These are phyloP conservation scores for Chrysina gloriosa DNA, from an alignment of 2,888 invertebrate species.

Conservation along the genomic window DNA sequence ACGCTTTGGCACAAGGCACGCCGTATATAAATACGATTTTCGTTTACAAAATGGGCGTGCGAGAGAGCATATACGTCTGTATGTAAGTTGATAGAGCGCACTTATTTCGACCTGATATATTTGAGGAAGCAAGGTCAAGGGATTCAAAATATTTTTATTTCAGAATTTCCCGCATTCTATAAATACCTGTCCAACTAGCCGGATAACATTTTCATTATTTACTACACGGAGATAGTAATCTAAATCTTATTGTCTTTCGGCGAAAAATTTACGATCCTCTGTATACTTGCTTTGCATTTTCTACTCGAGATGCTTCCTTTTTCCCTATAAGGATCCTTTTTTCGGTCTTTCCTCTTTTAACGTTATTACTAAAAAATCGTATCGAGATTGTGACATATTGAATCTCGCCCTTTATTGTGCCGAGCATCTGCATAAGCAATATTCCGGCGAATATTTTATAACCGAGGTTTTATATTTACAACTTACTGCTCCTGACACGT, in stretches of 20 bases:
- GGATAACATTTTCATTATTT: slow-evolving; percentile 31
- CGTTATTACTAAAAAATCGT: slow-evolving; percentile 37
- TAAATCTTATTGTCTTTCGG: slow-evolving; percentile 24
- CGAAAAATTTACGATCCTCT: slow-evolving; percentile 27
- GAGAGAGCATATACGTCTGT: not conserved
- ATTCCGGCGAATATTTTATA: slow-evolving; percentile 47
- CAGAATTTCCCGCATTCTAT: slow-evolving; percentile 36
- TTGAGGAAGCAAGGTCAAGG: slow-evolving; percentile 38
- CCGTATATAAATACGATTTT: slow-evolving; percentile 19
- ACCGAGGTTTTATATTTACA: slow-evolving; percentile 50
- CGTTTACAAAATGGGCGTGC: slow-evolving; percentile 25
- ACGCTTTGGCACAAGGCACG: slow-evolving; percentile 19
- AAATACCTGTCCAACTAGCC: slow-evolving; percentile 13
- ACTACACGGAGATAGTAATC: slow-evolving; percentile 7
- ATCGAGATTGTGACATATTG: slow-evolving; percentile 50
- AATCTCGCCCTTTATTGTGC: slow-evolving; percentile 51
- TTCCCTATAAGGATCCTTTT: slow-evolving; percentile 1
- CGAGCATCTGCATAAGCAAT: slow-evolving; percentile 51
- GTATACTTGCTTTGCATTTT: slow-evolving; percentile 1
- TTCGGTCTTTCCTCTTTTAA: slow-evolving; percentile 10
- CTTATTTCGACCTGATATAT: slow-evolving; percentile 17
- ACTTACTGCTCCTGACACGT: slow-evolving; percentile 50
- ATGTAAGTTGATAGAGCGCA: not conserved
- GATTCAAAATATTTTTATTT: slow-evolving; percentile 41
- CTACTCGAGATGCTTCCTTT: not conserved